These are phyloP conservation scores for Zingel zingel DNA, from an alignment of 2,113 vertebrate species.

Conservation along the genomic window DNA sequence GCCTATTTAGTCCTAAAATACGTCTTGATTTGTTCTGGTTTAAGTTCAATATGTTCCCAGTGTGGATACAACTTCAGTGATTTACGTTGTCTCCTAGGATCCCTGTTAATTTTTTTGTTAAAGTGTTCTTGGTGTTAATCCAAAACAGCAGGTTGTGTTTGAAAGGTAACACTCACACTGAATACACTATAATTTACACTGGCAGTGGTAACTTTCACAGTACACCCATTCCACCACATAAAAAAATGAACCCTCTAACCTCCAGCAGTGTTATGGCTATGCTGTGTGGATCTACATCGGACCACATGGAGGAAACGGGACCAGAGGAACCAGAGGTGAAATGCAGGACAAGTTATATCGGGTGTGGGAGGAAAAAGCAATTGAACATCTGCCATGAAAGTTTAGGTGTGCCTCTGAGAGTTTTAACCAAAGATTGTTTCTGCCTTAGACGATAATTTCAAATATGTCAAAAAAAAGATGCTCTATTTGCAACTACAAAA, in stretches of 20 bases:
- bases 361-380: conserved; percentile 39
- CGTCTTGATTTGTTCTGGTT: neutral
- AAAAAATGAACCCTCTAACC: conserved; percentile 37
- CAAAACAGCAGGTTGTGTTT: conserved; percentile 79
- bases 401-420: conserved; percentile 49
- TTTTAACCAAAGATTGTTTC: conserved; percentile 27
- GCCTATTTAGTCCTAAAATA: neutral
- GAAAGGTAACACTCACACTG: conserved; percentile 22
- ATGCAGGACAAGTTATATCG: conserved; percentile 31
- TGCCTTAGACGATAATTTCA: conserved; percentile 29
- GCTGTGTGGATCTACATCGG: neutral
- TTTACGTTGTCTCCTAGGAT: neutral
- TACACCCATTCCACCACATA: neutral
- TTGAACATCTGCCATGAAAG: conserved; percentile 48
- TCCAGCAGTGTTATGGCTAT: conserved; percentile 12
- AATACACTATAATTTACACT: conserved; percentile 5
- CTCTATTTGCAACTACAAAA: conserved; percentile 32
- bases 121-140: conserved; percentile 74
- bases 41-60: neutral
- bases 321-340: conserved; percentile 35
- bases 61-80: neutral
- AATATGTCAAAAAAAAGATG: conserved; percentile 39
- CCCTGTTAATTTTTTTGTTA: conserved; percentile 15
- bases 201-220: conserved; percentile 23
- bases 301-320: conserved; percentile 43